A percentile compares a stretch with the other conserved stretches of the same genome.
These are phyloP conservation scores for Lophochroa leadbeateri DNA, from an alignment of 2,113 vertebrate genomes.

Conservation along the genomic window DNA sequence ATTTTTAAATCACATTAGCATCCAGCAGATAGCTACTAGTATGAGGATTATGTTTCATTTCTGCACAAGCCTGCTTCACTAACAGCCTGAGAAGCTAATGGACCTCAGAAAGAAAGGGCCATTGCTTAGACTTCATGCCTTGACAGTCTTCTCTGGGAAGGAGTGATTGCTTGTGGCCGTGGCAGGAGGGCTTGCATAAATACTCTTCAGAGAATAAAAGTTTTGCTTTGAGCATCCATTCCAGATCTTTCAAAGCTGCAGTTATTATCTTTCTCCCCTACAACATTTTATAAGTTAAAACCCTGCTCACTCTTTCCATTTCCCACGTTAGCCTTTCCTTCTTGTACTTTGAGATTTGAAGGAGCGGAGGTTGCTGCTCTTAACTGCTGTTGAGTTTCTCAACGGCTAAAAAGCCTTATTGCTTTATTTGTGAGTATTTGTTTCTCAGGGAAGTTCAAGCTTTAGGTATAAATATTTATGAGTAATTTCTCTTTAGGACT, in stretches of 20 bases:
- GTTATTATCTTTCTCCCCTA: neutral
- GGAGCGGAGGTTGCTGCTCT: neutral
- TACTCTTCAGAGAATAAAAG: neutral
- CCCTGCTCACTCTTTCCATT: neutral
- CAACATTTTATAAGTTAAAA: neutral
- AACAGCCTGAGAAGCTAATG: neutral
- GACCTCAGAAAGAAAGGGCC: neutral
- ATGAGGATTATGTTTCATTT: neutral
- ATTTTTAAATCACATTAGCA: neutral
- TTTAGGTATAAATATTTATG: slow-evolving; percentile 29
- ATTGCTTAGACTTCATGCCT: neutral
- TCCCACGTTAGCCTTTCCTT: neutral
- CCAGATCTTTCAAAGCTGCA: neutral
- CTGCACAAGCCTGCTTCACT: neutral
- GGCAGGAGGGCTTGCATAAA: neutral
- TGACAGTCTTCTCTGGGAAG: neutral
- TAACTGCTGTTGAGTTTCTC: neutral
- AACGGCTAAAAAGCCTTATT: neutral
- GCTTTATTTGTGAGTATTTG: neutral
- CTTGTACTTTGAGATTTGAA: neutral
- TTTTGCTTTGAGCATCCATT: neutral
- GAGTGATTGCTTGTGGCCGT: neutral
- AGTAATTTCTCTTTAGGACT: slow-evolving; percentile 1
- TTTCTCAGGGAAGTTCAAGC: neutral
- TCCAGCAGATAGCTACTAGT: neutral